phyloP scores from a whole-genome alignment of 2,888 invertebrate species.

The Lysandra bellargus region DNA sequence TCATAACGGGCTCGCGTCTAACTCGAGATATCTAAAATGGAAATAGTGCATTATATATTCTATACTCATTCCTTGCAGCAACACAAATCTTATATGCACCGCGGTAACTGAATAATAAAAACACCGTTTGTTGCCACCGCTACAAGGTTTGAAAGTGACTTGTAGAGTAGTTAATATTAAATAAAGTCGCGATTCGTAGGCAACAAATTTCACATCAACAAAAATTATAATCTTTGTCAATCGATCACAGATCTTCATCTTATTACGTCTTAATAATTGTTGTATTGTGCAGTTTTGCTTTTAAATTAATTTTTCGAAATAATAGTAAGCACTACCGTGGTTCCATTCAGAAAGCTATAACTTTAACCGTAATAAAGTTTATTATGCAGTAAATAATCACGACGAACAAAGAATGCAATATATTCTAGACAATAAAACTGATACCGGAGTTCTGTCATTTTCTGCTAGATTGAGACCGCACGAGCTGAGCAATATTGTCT shows the following conservation, averaged over 20 bases:
- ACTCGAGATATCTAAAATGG: conserved; percentile 41
- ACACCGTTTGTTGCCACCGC: neutral
- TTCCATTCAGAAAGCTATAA: neutral
- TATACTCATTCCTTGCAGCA: conserved; percentile 38
- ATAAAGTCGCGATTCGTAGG: neutral
- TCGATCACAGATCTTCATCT: no score
- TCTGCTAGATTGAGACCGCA: conserved; percentile 29
- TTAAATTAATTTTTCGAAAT: no score
- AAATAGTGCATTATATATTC: conserved; percentile 43
- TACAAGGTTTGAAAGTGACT: neutral
- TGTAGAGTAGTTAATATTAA: neutral
- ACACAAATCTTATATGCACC: conserved; percentile 35
- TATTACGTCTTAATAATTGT: no score
- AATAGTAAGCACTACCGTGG: no score
- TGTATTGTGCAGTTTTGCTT: no score
- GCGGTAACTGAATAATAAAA: conserved; percentile 25
- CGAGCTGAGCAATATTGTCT: conserved; percentile 32
- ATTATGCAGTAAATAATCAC: neutral
- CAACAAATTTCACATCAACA: neutral
- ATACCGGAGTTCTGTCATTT: conserved; percentile 6
- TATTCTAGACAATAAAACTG: neutral
- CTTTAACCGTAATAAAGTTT: neutral
- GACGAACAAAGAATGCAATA: neutral
- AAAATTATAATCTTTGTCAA: neutral
- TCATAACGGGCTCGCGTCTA: conserved; percentile 40